phyloP scores from a whole-genome alignment of 2,797 vertebrate genomes.

The Serranus cabrilla region DNA sequence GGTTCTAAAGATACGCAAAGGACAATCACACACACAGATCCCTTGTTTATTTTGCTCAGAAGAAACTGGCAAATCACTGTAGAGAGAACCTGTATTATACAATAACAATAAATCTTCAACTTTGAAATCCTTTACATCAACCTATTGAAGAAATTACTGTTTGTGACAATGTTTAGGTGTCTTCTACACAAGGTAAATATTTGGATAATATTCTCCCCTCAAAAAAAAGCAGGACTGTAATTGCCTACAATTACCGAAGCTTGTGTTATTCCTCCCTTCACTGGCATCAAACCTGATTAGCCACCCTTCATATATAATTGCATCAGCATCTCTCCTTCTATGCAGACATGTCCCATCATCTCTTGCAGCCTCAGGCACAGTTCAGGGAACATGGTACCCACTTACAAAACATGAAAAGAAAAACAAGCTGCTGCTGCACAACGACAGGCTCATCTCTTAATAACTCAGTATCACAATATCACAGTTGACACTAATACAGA shows the following conservation, averaged over 20 bases:
- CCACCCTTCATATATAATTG: conserved; percentile 65
- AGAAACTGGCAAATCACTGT: neutral
- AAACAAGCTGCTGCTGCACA: conserved; percentile 2
- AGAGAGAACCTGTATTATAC: neutral
- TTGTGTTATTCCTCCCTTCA: conserved; percentile 47
- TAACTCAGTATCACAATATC: conserved; percentile 33
- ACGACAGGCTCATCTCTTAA: neutral
- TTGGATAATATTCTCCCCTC: conserved; percentile 14
- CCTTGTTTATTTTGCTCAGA: neutral
- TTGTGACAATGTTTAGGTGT: neutral
- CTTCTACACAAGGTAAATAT: conserved; percentile 14
- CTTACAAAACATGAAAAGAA: conserved; percentile 36
- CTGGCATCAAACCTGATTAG: conserved; percentile 60
- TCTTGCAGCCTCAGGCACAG: conserved; percentile 58
- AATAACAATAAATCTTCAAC: neutral
- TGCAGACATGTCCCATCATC: conserved; percentile 74
- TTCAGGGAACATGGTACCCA: conserved; percentile 37
- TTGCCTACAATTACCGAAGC: conserved; percentile 54
- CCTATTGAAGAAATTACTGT: neutral
- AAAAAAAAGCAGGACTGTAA: conserved; percentile 41
- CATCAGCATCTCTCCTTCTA: conserved; percentile 59
- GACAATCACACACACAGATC: too few species aligned
- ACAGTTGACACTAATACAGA: conserved; percentile 35
- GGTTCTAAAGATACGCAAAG: too few species aligned
- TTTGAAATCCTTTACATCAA: neutral